These are phyloP conservation scores for Myxocyprinus asiaticus DNA, from an alignment of 2,113 vertebrate species.

Conservation along the genomic window DNA sequence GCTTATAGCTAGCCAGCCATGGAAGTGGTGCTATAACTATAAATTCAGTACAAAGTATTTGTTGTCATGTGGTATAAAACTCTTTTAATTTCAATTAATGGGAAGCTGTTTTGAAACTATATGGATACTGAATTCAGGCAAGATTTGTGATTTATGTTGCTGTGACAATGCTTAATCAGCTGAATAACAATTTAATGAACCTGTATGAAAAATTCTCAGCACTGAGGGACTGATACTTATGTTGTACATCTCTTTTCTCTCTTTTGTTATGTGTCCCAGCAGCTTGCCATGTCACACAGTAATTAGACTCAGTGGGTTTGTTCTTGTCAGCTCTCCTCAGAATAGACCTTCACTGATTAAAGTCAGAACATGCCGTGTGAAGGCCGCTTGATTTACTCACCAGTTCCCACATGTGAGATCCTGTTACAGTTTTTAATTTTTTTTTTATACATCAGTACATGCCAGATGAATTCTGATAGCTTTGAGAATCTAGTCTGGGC, in stretches of 20 bases:
- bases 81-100: too few relatives aligned
- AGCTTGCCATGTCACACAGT: not conserved
- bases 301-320: not conserved
- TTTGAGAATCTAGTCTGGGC: not conserved
- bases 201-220: not conserved
- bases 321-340: not conserved
- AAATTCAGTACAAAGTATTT: too few relatives aligned
- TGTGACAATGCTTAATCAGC: not conserved
- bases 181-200: not conserved
- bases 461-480: not conserved
- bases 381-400: not conserved
- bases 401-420: not conserved
- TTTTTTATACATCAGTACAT: not conserved
- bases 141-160: not conserved
- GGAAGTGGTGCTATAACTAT: too few relatives aligned
- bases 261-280: not conserved
- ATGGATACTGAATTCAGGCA: not conserved
- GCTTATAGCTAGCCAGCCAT: too few relatives aligned
- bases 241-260: not conserved
- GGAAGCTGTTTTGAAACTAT: not conserved
- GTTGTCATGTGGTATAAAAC: too few relatives aligned
- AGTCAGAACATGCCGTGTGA: not conserved
- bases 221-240: not conserved
- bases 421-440: not conserved
- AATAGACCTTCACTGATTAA: constrained; percentile 3